Base-by-base conservation (phyloP, 2,113 vertebrate species). In the Triplophysa rosa region DNA sequence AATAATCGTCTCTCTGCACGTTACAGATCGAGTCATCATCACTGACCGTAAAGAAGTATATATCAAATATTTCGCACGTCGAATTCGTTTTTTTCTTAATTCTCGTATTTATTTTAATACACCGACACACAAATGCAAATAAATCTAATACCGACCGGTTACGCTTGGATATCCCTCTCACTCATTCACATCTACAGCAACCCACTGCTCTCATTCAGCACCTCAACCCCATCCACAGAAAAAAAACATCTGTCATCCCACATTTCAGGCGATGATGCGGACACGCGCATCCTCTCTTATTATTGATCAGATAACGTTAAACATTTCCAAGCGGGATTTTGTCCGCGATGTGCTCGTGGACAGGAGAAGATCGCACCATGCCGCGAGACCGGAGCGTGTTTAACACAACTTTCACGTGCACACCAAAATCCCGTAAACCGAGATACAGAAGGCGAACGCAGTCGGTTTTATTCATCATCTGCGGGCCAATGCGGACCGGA, bases 401-500 rank as follows among this genome's bases (percentile, higher is more conserved):
- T 80, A 66, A 74, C 63, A 79, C 77, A 75, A 83, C 64, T 79
- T 79, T 56, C 77, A 83, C 63, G 70, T 76, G 71, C 69, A 65
- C 24, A 45, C 8, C 12, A 67, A 16, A 78, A 78, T 47, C 17
- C 40, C 40, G 64, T 74, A 62, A 79, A 66, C 79, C 56, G 19
- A 56, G 23, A 29, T 52, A 21, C 23, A 64, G 14, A 29, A 29
- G 29, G 37, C 54, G 67, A 70, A n/a, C 8, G 7, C 42, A 9
- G 16, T 52, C n/a, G 29, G 33, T 77, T 54, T 77, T 9, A 23
- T 23, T 9, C 3, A 74, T 63, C 58, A 26, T 47, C 58, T 1
- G 61, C 62, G 42, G 17, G 24, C 13, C 13, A 64, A 42, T 47
- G 42, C 72, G 23, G 58, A 74, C 29, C 29, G 29, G 29, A 29